Evolutionary conservation across 1,140 invertebrate genomes (phyloP).

Genomic region (Drosophila setifemur): DNA sequence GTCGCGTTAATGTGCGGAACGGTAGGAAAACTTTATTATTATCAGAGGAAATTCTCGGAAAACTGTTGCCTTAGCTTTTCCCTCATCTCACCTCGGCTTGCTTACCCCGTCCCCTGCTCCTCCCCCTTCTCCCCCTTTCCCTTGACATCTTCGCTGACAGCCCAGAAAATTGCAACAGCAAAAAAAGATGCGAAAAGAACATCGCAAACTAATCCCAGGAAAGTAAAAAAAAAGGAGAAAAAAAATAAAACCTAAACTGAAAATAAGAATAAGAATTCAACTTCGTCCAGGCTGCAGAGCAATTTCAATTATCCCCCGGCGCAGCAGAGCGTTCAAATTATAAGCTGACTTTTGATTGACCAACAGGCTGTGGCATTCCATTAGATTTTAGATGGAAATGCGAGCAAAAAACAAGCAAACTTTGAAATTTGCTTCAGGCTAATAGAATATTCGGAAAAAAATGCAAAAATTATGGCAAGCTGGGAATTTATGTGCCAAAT

Average conservation of each 20-base stretch:
- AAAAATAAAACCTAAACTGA: not conserved
- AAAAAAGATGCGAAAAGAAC: not conserved
- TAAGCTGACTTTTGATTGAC: constrained; percentile 54
- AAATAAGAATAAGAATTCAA: not conserved
- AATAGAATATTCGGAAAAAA: not conserved
- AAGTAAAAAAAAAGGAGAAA: constrained; percentile 4
- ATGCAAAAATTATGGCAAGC: not conserved
- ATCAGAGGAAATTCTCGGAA: constrained; percentile 30
- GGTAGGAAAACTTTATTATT: constrained; percentile 37
- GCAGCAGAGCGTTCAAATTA: constrained; percentile 17
- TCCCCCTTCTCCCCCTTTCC: no score
- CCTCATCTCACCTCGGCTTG: not conserved
- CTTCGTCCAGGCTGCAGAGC: not conserved
- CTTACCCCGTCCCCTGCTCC: no score
- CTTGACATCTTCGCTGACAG: no score
- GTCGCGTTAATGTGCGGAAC: constrained; percentile 39
- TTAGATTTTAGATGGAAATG: not conserved
- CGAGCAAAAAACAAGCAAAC: not conserved
- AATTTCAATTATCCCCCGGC: constrained; percentile 17
- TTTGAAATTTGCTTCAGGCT: not conserved
- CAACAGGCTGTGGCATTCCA: constrained; percentile 4
- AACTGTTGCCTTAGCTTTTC: constrained; percentile 9
- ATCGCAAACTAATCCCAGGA: constrained; percentile 18
- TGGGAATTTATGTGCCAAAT: no score
- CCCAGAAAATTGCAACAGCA: not conserved